Percentiles rank a stretch among this genome's conserved stretches.
phyloP scores from a whole-genome alignment of 1,140 invertebrate species.

The Heterodera schachtii region DNA sequence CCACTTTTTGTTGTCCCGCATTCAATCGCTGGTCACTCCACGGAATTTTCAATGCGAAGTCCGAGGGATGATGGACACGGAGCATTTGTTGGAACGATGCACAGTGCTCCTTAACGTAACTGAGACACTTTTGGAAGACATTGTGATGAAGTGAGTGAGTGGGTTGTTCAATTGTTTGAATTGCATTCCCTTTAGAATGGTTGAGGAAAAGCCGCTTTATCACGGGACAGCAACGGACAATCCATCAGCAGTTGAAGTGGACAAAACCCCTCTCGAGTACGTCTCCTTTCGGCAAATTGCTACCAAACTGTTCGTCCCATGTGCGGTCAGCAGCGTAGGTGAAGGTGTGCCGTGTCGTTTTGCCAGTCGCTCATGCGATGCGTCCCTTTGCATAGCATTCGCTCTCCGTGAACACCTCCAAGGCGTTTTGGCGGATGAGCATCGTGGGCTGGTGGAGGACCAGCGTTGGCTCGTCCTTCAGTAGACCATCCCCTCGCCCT shows the following conservation, averaged over 20 bases:
- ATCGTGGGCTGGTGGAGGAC: conserved; percentile 32
- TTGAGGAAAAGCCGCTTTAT: conserved; percentile 17
- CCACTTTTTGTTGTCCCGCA: conserved; percentile 19
- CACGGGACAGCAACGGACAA: neutral
- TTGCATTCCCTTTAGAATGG: conserved; percentile 17
- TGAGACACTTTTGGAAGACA: conserved; percentile 23
- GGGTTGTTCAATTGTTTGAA: conserved; percentile 11
- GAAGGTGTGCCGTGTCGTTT: neutral
- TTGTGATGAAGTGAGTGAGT: conserved; percentile 19
- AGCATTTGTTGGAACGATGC: conserved; percentile 24
- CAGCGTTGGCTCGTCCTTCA: conserved; percentile 48
- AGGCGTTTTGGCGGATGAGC: conserved; percentile 4
- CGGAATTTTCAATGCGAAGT: conserved; percentile 26
- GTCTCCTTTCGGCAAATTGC: conserved; percentile 2
- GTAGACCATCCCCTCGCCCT: conserved; percentile 16
- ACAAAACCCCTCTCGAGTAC: neutral
- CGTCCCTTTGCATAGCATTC: neutral
- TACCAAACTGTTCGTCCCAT: conserved; percentile 27
- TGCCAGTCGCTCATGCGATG: neutral
- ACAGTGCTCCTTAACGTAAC: conserved; percentile 19
- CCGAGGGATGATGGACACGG: conserved; percentile 9
- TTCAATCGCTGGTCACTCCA: conserved; percentile 7
- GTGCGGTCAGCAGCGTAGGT: neutral
- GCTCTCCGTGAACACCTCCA: conserved; percentile 18
- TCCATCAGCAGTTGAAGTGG: neutral